Base-by-base conservation (phyloP, 2,888 invertebrate genomes). In the Apodemia hepburni region DNA sequence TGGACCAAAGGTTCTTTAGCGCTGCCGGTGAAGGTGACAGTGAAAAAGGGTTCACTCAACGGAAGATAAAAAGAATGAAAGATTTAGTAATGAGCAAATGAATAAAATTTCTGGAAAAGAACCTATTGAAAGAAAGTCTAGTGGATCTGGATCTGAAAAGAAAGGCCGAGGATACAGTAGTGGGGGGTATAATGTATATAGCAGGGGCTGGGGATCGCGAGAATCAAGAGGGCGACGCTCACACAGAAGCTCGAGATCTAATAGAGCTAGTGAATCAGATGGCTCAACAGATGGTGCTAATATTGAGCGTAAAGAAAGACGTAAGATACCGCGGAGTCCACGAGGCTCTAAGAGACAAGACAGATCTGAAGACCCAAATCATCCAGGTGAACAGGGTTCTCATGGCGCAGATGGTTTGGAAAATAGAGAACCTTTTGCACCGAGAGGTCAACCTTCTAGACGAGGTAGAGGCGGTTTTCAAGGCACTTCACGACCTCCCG, bases 391-490 rank as follows among this genome's bases (percentile, higher is more conserved):
- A 57, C 82, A 78, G 65, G 68, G 74, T 8, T 68, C 71, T 57
- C 69, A 73, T 35, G 62, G 72, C 12, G 65, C 73, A 12, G 87
- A 89, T 67, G 77, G 79, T 17, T 71, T 92, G 80, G 86, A 88
- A 77, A 90, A 88, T 68, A 87, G 94, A 64, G 96, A 96, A 75
- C 96, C 95, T 59, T 97, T 97, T 84, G 95, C 96, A 1, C 97
- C 97, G 0, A 93, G 97, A 27, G 98, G 98, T 0, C 97, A 97
- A 81, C 98, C 98, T 0, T 97, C 97, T 1, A 92, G 97, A 61
- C 94, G 97, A 64, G 98, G 98, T 6, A 93, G 98, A 66, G 97
- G 96, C 17, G 90, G 90, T 35, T 90, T 89, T 71, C 89, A 88
- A 69, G 90, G 90, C 27, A 75, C 85, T 1, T 70, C 81, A 2